Conservation (phyloP, 2,888 invertebrate genomes). For the Pantelozetes paolii region DNA sequence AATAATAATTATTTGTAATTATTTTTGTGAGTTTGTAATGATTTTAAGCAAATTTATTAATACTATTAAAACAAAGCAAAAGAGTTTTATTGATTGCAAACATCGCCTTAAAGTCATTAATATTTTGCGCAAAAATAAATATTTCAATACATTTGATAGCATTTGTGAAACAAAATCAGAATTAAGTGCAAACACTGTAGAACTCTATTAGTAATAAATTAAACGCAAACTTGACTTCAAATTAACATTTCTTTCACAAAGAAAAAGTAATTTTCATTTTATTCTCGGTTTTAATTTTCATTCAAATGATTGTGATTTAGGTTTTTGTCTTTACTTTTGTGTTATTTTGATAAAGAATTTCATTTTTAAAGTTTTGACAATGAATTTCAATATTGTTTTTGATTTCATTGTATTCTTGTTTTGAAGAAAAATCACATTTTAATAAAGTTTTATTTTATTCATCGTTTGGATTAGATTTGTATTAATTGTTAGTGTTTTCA, state of each 20-base stretch:
- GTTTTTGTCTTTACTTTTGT: not conserved
- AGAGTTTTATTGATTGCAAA: slow-evolving; percentile 11
- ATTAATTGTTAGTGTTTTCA: not conserved
- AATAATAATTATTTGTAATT: slow-evolving; percentile 29
- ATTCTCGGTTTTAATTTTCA: not conserved
- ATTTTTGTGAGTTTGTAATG: slow-evolving; percentile 15
- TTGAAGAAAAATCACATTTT: not conserved
- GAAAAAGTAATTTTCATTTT: not conserved
- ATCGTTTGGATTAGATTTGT: not conserved
- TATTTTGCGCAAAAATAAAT: slow-evolving; percentile 17
- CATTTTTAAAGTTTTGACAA: not conserved
- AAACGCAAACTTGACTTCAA: not conserved
- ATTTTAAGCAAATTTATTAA: slow-evolving; percentile 21
- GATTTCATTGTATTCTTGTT: not conserved
- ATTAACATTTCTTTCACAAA: not conserved
- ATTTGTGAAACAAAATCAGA: not conserved
- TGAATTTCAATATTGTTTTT: not conserved
- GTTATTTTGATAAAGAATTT: not conserved
- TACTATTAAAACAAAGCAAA: not conserved
- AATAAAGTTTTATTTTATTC: not conserved
- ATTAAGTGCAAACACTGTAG: too few relatives aligned
- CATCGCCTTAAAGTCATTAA: slow-evolving; percentile 33
- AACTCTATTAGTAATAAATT: not conserved
- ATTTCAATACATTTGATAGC: slow-evolving; percentile 10
- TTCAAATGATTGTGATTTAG: too few relatives aligned